Percentiles rank a stretch among this genome's conserved stretches.
Conservation (phyloP, 2,113 vertebrate genomes). For the Pteropus alecto region DNA sequence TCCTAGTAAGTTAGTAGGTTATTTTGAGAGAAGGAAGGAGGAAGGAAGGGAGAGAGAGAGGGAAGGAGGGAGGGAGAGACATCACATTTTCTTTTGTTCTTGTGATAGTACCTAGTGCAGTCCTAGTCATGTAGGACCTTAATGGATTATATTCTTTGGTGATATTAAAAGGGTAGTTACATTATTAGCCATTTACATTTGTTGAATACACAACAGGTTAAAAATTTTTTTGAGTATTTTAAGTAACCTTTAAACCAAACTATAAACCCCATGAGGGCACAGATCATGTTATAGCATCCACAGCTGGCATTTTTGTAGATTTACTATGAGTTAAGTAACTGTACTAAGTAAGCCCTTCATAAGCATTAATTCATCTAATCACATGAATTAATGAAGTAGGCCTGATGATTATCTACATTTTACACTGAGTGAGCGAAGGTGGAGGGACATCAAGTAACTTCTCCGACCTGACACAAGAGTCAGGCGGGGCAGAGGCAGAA, state of each 20-base stretch:
- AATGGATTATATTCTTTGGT: background rate
- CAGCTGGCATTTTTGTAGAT: background rate
- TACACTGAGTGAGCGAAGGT: background rate
- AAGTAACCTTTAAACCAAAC: background rate
- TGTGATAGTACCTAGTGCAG: background rate
- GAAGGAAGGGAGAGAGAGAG: too few species aligned
- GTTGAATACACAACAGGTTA: background rate
- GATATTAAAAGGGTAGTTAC: background rate
- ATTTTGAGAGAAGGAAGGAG: background rate
- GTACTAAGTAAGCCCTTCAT: background rate
- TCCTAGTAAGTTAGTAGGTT: background rate
- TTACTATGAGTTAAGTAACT: background rate
- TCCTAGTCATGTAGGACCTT: background rate
- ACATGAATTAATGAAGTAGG: background rate
- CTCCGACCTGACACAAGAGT: background rate
- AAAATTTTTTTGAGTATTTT: background rate
- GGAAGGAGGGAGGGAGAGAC: too few species aligned
- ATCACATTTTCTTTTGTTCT: background rate
- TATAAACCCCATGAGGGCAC: background rate
- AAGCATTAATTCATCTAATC: background rate
- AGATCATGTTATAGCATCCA: accelerated
- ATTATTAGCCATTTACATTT: background rate
- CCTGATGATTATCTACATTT: background rate
- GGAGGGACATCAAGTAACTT: background rate
- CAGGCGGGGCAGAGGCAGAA: background rate